A percentile compares a stretch with the other conserved stretches of the same genome.
Evolutionary conservation across 2,888 invertebrate species (phyloP).

Genomic region (Scrobipalpa atriplicella): DNA sequence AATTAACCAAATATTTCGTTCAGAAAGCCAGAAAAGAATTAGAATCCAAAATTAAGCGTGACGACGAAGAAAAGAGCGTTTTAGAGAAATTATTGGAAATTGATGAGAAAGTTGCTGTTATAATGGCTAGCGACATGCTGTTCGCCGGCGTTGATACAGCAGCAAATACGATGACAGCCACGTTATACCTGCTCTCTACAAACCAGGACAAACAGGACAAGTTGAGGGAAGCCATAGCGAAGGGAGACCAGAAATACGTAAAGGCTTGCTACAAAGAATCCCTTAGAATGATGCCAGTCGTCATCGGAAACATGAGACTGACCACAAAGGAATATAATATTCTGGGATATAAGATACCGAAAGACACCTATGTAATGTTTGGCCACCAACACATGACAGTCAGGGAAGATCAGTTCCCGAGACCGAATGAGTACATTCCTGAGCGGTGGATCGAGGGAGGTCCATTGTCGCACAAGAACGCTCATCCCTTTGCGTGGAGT

Average conservation of each 20-base stretch:
- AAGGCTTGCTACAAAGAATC: conserved; percentile 86
- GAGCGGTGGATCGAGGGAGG: conserved; percentile 85
- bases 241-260: conserved; percentile 74
- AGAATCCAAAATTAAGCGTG: conserved; percentile 28
- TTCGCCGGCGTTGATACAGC: conserved; percentile 85
- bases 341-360: conserved; percentile 81
- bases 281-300: conserved; percentile 79
- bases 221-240: conserved; percentile 75
- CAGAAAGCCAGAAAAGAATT: conserved; percentile 34
- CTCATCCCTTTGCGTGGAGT: conserved; percentile 81
- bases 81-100: conserved; percentile 78
- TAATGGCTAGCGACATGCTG: conserved; percentile 84
- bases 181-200: conserved; percentile 80
- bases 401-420: conserved; percentile 83
- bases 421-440: conserved; percentile 84
- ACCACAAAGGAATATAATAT: conserved; percentile 76
- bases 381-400: conserved; percentile 83
- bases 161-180: conserved; percentile 70
- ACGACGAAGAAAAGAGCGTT: conserved; percentile 65
- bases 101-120: conserved; percentile 75
- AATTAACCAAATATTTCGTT: conserved; percentile 35
- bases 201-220: conserved; percentile 83
- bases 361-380: conserved; percentile 54
- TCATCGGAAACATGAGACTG: conserved; percentile 74
- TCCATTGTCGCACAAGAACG: conserved; percentile 54